Conservation (phyloP, 2,888 invertebrate genomes). For the Drosophila borborema region DNA sequence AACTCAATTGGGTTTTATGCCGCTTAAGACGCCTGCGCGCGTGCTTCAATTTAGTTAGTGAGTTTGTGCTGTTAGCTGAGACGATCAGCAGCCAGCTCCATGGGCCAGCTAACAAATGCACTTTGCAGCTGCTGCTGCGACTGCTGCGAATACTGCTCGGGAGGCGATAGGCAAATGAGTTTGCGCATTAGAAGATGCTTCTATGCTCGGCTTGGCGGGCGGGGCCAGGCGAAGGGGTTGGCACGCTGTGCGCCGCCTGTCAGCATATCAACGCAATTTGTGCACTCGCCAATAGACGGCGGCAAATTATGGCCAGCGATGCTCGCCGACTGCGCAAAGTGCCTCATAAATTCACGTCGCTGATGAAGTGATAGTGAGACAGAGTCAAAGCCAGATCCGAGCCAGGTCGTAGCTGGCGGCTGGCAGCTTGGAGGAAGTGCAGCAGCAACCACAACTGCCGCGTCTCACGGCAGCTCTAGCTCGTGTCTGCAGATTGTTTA, state of each 20-base stretch:
- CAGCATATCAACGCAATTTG: constrained; percentile 80
- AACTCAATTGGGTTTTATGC: constrained; percentile 75
- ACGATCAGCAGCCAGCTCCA: constrained; percentile 37
- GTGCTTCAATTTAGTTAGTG: constrained; percentile 76
- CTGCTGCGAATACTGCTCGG: constrained; percentile 19
- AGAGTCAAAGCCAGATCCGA: constrained; percentile 15
- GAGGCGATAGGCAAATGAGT: constrained; percentile 74
- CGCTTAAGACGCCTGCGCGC: constrained; percentile 74
- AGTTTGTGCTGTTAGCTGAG: constrained; percentile 6
- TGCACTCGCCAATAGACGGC: constrained; percentile 74
- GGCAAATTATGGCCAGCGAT: constrained; percentile 74
- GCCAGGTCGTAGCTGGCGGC: constrained; percentile 9
- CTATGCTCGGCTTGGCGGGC: background rate
- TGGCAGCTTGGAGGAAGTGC: constrained; percentile 22
- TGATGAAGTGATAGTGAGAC: constrained; percentile 76
- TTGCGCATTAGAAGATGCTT: constrained; percentile 63
- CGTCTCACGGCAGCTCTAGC: constrained; percentile 47
- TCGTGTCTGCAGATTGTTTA: constrained; percentile 68
- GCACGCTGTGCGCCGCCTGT: constrained; percentile 73
- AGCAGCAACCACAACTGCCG: constrained; percentile 21
- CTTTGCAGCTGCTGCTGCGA: constrained; percentile 56
- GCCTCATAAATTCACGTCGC: constrained; percentile 80
- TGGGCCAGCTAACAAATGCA: constrained; percentile 61
- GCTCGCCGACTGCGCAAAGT: constrained; percentile 76
- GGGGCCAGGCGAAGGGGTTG: background rate